phyloP scores from a whole-genome alignment of 2,888 invertebrate species.

The Oligia strigilis region DNA sequence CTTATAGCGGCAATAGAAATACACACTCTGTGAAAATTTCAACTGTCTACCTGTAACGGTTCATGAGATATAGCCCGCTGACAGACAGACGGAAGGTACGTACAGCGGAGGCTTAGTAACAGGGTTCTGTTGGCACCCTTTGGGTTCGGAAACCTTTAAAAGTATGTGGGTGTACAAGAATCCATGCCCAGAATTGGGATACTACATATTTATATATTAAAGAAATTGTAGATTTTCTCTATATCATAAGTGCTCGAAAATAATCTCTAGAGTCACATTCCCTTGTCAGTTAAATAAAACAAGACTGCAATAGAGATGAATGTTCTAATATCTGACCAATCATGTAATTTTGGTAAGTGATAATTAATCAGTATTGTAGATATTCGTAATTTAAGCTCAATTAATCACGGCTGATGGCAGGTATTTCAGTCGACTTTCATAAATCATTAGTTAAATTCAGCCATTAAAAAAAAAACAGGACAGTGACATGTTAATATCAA shows the following conservation, averaged over 20 bases:
- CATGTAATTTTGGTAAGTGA: slow-evolving; percentile 46
- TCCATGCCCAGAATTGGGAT: slow-evolving; percentile 21
- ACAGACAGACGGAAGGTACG: neutral
- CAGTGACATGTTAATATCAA: neutral
- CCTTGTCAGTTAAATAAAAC: slow-evolving; percentile 48
- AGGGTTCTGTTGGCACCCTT: neutral
- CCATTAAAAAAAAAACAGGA: slow-evolving; percentile 11
- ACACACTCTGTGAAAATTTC: neutral
- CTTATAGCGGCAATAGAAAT: no score
- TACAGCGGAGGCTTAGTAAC: neutral
- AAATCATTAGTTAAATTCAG: neutral
- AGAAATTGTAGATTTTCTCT: slow-evolving; percentile 46
- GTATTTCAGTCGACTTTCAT: neutral
- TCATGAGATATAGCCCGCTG: neutral
- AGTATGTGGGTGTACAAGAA: neutral
- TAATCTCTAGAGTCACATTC: slow-evolving; percentile 41
- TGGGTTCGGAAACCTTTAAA: neutral
- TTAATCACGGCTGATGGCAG: slow-evolving; percentile 7
- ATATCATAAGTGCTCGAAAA: slow-evolving; percentile 32
- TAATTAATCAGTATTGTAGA: slow-evolving; percentile 40
- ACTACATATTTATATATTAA: slow-evolving; percentile 15
- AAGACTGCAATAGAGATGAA: slow-evolving; percentile 56
- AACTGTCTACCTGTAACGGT: no score
- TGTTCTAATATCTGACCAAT: slow-evolving; percentile 50
- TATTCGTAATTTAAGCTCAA: slow-evolving; percentile 36